These are phyloP conservation scores for Crotalus tigris DNA, from an alignment of 2,113 vertebrate genomes.

Conservation along the genomic window DNA sequence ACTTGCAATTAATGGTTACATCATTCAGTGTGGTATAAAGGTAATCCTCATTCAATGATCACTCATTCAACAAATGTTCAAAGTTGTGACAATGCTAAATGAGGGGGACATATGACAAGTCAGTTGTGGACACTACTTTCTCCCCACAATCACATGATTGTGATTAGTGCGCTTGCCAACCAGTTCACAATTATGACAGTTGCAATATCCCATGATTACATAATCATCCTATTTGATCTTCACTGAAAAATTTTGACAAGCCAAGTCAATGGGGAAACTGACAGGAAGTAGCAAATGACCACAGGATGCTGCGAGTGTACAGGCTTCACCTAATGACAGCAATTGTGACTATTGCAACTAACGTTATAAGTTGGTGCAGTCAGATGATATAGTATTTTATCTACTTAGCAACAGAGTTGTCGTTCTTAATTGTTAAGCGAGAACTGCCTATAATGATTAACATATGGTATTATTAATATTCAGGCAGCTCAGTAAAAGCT, in stretches of 20 bases:
- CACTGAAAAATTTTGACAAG: background rate
- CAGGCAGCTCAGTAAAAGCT: background rate
- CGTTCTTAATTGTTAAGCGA: background rate
- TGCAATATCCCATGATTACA: background rate
- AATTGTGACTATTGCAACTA: background rate
- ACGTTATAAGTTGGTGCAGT: background rate
- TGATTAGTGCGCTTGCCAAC: background rate
- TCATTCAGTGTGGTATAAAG: background rate
- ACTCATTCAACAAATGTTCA: background rate
- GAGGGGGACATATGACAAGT: background rate
- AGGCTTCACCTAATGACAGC: background rate
- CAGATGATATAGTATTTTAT: background rate
- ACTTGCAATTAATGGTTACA: background rate
- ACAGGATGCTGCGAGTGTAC: background rate
- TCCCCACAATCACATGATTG: background rate
- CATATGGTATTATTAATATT: background rate
- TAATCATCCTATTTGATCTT: background rate
- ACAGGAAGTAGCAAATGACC: background rate
- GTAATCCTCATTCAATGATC: background rate
- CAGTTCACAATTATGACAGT: background rate
- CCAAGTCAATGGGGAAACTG: background rate
- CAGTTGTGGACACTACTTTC: background rate
- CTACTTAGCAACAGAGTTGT: background rate
- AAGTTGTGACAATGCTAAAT: background rate
- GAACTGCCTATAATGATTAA: background rate